Conservation (phyloP, 2,797 vertebrate species). For the Etheostoma perlongum region DNA sequence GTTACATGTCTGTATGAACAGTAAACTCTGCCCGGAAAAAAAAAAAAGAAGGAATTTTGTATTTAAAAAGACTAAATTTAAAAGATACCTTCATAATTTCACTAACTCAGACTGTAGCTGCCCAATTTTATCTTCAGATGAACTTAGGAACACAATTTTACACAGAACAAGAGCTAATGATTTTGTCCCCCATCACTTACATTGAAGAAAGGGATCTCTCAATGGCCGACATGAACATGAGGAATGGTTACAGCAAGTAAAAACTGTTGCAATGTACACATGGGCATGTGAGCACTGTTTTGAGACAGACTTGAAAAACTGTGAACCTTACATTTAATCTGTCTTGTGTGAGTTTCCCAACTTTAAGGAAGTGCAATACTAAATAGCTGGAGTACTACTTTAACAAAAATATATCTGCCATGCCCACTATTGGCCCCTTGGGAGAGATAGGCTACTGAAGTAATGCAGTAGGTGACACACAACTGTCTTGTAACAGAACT, state of each 20-base stretch:
- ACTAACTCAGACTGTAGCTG: neutral
- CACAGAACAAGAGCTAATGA: neutral
- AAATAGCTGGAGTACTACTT: neutral
- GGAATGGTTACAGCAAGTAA: neutral
- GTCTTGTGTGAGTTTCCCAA: neutral
- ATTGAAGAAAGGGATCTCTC: neutral
- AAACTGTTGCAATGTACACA: neutral
- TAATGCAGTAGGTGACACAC: conserved; percentile 3
- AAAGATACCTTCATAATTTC: neutral
- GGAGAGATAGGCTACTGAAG: neutral
- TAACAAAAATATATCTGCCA: neutral
- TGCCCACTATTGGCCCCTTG: neutral
- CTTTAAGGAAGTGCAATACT: neutral
- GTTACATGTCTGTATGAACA: neutral
- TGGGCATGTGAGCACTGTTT: too few relatives aligned
- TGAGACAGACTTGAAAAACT: neutral
- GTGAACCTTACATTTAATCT: neutral
- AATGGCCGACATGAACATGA: neutral
- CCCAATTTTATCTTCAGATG: neutral
- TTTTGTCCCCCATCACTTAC: neutral
- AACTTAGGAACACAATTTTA: neutral
- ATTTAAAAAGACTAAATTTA: neutral
- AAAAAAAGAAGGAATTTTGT: neutral
- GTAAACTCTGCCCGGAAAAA: neutral
- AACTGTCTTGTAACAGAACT: neutral